Percentiles rank a stretch among this genome's conserved stretches.
Conservation (phyloP, 2,113 vertebrate genomes). For the Deroptyus accipitrinus region DNA sequence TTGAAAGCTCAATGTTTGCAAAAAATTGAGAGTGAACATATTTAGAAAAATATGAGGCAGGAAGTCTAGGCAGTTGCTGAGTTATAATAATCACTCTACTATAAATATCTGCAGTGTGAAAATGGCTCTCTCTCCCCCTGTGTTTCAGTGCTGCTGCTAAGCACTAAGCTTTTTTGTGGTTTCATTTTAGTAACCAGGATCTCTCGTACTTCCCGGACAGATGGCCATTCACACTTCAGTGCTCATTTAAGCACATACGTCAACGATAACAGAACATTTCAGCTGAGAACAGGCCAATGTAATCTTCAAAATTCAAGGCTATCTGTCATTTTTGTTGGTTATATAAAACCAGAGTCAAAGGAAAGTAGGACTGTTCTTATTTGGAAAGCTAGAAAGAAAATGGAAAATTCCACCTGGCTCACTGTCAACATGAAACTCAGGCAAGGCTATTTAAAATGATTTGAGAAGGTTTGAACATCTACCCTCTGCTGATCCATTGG, state of each 20-base stretch:
- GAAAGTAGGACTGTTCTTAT: slow-evolving; percentile 28
- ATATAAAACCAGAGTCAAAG: slow-evolving; percentile 59
- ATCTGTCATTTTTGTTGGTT: slow-evolving; percentile 70
- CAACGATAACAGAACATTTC: slow-evolving; percentile 71
- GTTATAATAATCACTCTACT: slow-evolving; percentile 45
- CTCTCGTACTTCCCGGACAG: slow-evolving; percentile 68
- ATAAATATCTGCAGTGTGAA: slow-evolving; percentile 41
- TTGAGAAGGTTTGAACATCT: slow-evolving; percentile 1
- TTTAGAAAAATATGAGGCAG: slow-evolving; percentile 43
- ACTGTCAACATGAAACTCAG: neutral
- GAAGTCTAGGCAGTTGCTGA: slow-evolving; percentile 40
- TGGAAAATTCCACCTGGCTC: slow-evolving; percentile 54
- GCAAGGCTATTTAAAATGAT: neutral
- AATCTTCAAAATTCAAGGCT: slow-evolving; percentile 64
- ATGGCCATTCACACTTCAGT: slow-evolving; percentile 70
- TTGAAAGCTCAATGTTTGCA: neutral
- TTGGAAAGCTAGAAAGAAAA: slow-evolving; percentile 13
- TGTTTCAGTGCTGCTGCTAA: slow-evolving; percentile 17
- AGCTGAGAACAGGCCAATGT: slow-evolving; percentile 65
- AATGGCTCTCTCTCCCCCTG: neutral
- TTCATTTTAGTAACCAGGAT: slow-evolving; percentile 53
- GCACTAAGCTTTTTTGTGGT: neutral
- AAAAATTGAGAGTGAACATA: neutral
- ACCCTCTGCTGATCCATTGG: slow-evolving; percentile 9
- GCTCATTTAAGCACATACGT: slow-evolving; percentile 72